phyloP scores from a whole-genome alignment of 2,888 invertebrate genomes.

The Hypercompe scribonia region DNA sequence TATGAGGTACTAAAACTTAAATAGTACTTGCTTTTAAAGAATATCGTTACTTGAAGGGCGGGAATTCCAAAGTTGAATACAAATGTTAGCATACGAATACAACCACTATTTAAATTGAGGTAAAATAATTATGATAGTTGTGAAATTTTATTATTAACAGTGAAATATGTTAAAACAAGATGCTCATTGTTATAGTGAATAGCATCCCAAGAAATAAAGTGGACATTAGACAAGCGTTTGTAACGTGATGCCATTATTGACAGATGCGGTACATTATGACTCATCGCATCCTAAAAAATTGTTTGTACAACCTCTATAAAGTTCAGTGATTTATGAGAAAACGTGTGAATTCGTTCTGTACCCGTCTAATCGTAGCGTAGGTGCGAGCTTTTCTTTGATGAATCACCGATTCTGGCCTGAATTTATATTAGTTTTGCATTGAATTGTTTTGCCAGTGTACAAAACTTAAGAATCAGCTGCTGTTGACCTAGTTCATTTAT shows the following conservation, averaged over 20 bases:
- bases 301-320: constrained; percentile 65
- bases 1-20: neutral
- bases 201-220: constrained; percentile 27
- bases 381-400: constrained; percentile 59
- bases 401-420: constrained; percentile 56
- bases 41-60: neutral
- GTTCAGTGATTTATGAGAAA: constrained; percentile 60
- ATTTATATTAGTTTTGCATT: constrained; percentile 55
- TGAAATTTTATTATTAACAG: neutral
- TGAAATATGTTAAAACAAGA: neutral
- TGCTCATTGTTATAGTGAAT: constrained; percentile 5
- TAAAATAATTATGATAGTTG: neutral
- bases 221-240: constrained; percentile 24
- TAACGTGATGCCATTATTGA: constrained; percentile 40
- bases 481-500: constrained; percentile 42
- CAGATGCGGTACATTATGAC: constrained; percentile 46
- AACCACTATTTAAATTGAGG: neutral
- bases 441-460: constrained; percentile 44
- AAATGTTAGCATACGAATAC: neutral
- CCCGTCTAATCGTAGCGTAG: constrained; percentile 51
- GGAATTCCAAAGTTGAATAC: neutral
- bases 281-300: constrained; percentile 55
- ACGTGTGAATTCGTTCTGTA: constrained; percentile 46
- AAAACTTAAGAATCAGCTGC: constrained; percentile 32
- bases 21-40: neutral